Evolutionary conservation across 53 echinoderm and acorn worm species (phyloP).

Genomic region (Crossaster papposus): DNA sequence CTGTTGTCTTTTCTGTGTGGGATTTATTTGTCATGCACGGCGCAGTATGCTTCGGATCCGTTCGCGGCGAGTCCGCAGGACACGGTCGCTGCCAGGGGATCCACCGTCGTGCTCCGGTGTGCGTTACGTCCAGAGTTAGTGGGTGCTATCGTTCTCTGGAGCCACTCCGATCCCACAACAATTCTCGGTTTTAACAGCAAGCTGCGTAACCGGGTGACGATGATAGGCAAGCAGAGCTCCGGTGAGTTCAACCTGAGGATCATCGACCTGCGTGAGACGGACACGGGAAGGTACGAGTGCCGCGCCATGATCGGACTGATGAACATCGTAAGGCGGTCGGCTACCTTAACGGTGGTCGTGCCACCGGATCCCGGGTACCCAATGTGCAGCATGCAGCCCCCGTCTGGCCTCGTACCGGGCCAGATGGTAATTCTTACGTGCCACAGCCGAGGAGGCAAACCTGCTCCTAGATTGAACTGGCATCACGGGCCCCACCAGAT

Average conservation of each 20-base stretch:
- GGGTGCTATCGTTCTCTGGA: slow-evolving; percentile 12
- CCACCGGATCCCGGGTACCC: slow-evolving; percentile 66
- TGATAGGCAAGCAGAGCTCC: slow-evolving; percentile 42
- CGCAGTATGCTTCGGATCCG: slow-evolving; percentile 26
- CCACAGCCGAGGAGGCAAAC: slow-evolving; percentile 66
- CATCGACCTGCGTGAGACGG: slow-evolving; percentile 50
- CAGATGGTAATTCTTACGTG: slow-evolving; percentile 58
- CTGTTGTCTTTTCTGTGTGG: neutral
- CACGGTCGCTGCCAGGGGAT: slow-evolving; percentile 9
- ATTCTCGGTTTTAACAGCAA: neutral
- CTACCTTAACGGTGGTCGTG: slow-evolving; percentile 58
- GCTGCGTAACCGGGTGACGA: slow-evolving; percentile 14
- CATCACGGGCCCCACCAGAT: slow-evolving; percentile 41
- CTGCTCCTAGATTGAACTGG: slow-evolving; percentile 67
- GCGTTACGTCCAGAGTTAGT: slow-evolving; percentile 7
- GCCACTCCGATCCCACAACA: slow-evolving; percentile 20
- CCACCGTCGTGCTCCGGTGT: slow-evolving; percentile 24
- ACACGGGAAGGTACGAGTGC: slow-evolving; percentile 71
- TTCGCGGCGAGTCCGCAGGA: slow-evolving; percentile 37
- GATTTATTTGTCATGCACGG: slow-evolving; percentile 2
- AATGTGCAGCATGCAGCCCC: slow-evolving; percentile 57
- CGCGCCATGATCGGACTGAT: slow-evolving; percentile 43
- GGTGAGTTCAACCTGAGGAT: slow-evolving; percentile 76
- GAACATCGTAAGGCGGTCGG: slow-evolving; percentile 41
- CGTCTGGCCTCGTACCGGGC: slow-evolving; percentile 62